phyloP scores from a whole-genome alignment of 2,888 invertebrate species.

The Dione vanillae region DNA sequence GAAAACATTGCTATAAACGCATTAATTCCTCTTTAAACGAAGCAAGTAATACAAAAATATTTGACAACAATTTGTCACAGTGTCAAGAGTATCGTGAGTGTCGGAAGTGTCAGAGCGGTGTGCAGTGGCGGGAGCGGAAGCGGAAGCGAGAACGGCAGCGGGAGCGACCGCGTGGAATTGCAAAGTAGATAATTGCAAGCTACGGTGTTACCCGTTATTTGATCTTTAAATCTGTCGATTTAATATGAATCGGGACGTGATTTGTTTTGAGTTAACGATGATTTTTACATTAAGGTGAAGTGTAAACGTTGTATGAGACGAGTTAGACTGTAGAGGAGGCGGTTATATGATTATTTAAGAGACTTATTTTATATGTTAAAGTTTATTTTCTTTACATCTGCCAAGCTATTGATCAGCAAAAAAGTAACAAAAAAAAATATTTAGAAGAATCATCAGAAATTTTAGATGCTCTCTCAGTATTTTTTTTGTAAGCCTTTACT shows the following conservation, averaged over 20 bases:
- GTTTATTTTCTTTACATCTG: too few species aligned
- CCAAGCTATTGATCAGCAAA: too few species aligned
- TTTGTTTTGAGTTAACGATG: not conserved
- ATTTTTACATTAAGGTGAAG: not conserved
- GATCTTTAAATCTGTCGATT: conserved; percentile 32
- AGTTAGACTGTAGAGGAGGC: not conserved
- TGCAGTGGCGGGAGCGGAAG: not conserved
- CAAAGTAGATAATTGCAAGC: conserved; percentile 38
- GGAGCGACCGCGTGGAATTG: conserved; percentile 24
- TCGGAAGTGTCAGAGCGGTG: not conserved
- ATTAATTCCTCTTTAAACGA: too few species aligned
- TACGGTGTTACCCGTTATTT: conserved; percentile 12
- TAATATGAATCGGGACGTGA: conserved; percentile 25
- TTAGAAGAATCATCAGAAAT: too few species aligned
- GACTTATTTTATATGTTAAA: too few species aligned
- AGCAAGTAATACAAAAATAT: too few species aligned
- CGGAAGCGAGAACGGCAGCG: not conserved
- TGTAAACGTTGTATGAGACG: not conserved
- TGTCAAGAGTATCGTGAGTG: not conserved
- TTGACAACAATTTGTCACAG: too few species aligned
- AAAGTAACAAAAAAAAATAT: too few species aligned
- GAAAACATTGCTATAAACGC: not conserved
- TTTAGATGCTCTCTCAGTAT: too few species aligned
- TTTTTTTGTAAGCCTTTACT: too few species aligned
- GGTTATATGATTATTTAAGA: not conserved